These are phyloP conservation scores for Pyrochroa serraticornis DNA, from an alignment of 2,888 invertebrate species.

Conservation along the genomic window DNA sequence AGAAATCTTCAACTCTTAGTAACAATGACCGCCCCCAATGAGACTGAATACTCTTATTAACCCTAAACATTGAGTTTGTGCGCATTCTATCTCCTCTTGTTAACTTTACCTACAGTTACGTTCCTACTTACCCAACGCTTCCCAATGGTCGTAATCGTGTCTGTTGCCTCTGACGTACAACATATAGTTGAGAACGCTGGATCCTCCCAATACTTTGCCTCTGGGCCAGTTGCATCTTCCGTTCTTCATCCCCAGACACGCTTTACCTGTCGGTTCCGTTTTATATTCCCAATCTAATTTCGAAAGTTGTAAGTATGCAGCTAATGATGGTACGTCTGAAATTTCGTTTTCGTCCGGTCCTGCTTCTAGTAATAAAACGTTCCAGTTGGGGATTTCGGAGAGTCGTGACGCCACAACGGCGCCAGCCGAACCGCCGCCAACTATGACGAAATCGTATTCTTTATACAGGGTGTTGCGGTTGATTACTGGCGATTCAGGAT, in stretches of 20 bases:
- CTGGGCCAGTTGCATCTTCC: conserved; percentile 87
- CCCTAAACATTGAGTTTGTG: too few species aligned
- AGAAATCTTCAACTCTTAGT: too few species aligned
- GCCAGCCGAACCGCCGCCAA: conserved; percentile 89
- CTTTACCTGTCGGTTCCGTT: conserved; percentile 80
- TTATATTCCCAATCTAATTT: conserved; percentile 90
- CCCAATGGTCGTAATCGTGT: conserved; percentile 90
- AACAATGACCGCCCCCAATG: too few species aligned
- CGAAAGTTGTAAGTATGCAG: conserved; percentile 84
- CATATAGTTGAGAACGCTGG: conserved; percentile 88
- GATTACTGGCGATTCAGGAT: conserved; percentile 79
- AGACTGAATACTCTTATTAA: too few species aligned
- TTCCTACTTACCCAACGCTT: conserved; percentile 63
- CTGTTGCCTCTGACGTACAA: conserved; percentile 83
- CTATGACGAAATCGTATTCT: conserved; percentile 83
- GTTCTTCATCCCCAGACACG: conserved; percentile 83
- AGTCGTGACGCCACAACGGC: conserved; percentile 81
- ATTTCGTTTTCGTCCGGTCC: conserved; percentile 89
- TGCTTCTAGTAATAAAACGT: conserved; percentile 79
- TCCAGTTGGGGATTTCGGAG: conserved; percentile 78
- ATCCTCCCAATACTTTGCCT: conserved; percentile 88
- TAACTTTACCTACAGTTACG: too few species aligned
- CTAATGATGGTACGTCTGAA: conserved; percentile 84
- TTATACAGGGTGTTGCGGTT: conserved; percentile 67
- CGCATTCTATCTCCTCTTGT: too few species aligned